Evolutionary conservation across 2,113 vertebrate species (phyloP), one percentile per base, ranked within the genome.

Genomic region (Dolichotis patagonum): DNA sequence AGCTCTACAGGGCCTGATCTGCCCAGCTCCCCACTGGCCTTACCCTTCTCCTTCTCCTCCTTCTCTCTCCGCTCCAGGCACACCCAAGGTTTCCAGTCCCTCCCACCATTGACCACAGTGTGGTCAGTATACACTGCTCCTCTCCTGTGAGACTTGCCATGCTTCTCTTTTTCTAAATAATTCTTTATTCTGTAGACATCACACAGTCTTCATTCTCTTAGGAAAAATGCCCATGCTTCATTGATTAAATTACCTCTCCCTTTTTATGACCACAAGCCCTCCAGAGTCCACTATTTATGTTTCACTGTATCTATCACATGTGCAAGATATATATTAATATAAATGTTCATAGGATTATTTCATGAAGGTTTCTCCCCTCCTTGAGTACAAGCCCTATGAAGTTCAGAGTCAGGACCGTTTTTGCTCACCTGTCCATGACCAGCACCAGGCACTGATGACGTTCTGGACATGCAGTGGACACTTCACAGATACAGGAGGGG

Each of bases 61-160:
- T 63, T 26, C 22, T 17, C 30, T 62, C 41, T 95, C 56, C 65
- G 49, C 20, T 90, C 54, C 24, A 60, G 13, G 12, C 24, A 19
- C 26, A 30, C 1, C 6, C 10, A 14, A 43, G 35, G n/a, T 20
- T 52, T 60, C 20, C 56, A 28, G 1, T 0, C 1, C 17, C 6
- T 14, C 24, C 26, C 58, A 3, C 24, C 49, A 43, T 4, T 28
- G 43, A 41, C 49, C 11, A n/a, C 11, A 28, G 41, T 52, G 49
- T 9, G 11, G 24, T 75, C 22, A 12, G 1, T 6, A 3, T 35
- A 4, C 0, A 1, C 52, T 54, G 1, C 28, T 8, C 4, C 41
- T 16, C 22, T 20, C 22, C 43, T 20, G 3, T 38, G 14, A 17
- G 3, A 9, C 2, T 20, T 5, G 1, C 14, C 9, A 52, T 2